phyloP scores from a whole-genome alignment of 1,140 invertebrate species.

The Coptotermes formosanus region DNA sequence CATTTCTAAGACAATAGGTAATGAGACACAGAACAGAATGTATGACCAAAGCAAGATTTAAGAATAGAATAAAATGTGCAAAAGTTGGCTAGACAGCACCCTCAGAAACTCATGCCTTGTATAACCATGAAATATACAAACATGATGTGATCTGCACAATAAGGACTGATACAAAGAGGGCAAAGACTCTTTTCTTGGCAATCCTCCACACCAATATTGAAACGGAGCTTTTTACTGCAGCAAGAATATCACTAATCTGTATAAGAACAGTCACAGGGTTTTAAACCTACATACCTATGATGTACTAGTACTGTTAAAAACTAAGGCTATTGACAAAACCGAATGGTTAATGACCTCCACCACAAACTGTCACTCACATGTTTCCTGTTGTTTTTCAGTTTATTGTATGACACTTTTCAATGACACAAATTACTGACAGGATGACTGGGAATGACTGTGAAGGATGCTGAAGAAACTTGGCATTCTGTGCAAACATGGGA shows the following conservation, averaged over 20 bases:
- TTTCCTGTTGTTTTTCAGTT: not conserved
- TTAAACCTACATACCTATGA: not conserved
- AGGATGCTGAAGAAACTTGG: no score
- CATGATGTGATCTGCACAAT: not conserved
- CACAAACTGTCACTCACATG: not conserved
- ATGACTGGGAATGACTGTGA: no score
- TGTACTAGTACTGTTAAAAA: not conserved
- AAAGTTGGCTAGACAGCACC: not conserved
- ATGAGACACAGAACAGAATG: no score
- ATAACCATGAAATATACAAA: not conserved
- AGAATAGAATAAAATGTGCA: not conserved
- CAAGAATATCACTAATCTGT: no score
- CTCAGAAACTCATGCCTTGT: not conserved
- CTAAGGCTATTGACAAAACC: not conserved
- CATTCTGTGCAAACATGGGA: no score
- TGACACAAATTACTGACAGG: no score
- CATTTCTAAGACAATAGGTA: no score
- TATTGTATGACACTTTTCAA: no score
- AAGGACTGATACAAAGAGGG: not conserved
- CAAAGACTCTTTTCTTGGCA: constrained; percentile 15
- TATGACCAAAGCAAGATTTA: not conserved
- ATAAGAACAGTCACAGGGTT: not conserved
- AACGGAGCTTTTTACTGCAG: not conserved
- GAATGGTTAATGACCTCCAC: not conserved
- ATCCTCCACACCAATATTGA: not conserved